Evolutionary conservation across 2,113 vertebrate genomes (phyloP), one percentile per base, ranked within the genome.

Genomic region (Semicossyphus pulcher): DNA sequence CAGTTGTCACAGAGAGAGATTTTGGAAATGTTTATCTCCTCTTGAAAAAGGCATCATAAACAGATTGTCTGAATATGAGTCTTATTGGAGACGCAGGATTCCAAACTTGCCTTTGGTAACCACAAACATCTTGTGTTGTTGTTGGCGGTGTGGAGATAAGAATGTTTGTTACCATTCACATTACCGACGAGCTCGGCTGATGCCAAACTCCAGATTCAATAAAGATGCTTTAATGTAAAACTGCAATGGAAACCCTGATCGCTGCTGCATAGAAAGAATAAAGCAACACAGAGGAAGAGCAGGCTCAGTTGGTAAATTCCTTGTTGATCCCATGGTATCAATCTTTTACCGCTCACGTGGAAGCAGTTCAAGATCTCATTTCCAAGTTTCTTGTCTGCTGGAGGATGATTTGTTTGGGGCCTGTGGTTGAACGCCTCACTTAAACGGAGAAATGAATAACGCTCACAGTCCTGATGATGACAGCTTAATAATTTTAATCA

Each of bases 111-210:
- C 36, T 81, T 65, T 76, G 47, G 14, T 45, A 77, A 80, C 88
- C 77, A 45, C 87, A 77, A 80, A 81, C 78, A 76, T 90, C 72
- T 87, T 63, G 74, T 89, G 75, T 87, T 91, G 71, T 82, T 86
- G 74, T 83, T 89, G 76, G 87, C 70, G 66, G 63, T 31, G 1
- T 1, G 5, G 53, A 51, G 76, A 84, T 86, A 80, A 91, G 69
- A 83, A 80, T 83, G 85, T 90, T 89, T 84, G 81, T 83, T 83
- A 60, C 80, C 36, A 44, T 83, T 71, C 36, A 73, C 59, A 67
- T 87, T 73, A 85, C 77, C 45, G 12, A 39, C 12, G 1, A 52
- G 59, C 57, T 85, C 45, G 44, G 61, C 62, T 25, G 52, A 74
- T 68, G 76, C 80, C 72, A 59, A 79, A 78, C 71, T 71, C 26